Percentiles rank a stretch among this genome's conserved stretches.
Conservation (phyloP, 2,113 vertebrate species). For the Jacana jacana region DNA sequence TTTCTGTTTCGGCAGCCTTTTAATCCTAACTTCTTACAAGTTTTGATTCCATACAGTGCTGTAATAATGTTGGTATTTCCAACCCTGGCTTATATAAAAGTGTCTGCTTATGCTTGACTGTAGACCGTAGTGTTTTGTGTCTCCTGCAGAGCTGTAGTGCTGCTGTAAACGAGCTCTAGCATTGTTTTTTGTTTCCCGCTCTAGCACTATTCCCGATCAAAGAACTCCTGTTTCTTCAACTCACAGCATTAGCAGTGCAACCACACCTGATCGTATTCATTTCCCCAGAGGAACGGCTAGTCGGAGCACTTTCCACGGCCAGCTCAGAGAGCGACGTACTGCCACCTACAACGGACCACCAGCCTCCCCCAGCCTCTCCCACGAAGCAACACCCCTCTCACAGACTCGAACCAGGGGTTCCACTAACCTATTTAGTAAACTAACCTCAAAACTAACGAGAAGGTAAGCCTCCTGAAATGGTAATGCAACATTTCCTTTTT, state of each 20-base stretch:
- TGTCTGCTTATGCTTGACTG: conserved; percentile 12
- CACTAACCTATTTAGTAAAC: conserved; percentile 95
- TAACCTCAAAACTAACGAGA: conserved; percentile 95
- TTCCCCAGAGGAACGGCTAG: conserved; percentile 93
- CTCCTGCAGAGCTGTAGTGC: background rate
- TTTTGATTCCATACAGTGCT: conserved; percentile 36
- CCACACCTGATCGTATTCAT: conserved; percentile 90
- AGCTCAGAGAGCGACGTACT: conserved; percentile 91
- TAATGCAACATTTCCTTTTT: rapidly evolving
- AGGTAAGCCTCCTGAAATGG: conserved; percentile 77
- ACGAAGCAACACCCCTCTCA: conserved; percentile 88
- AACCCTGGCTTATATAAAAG: conserved; percentile 9
- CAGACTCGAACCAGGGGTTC: conserved; percentile 92
- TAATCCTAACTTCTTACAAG: conserved; percentile 34
- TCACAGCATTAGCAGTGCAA: conserved; percentile 90
- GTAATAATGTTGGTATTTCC: conserved; percentile 21
- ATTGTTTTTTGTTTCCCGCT: background rate
- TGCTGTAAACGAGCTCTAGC: background rate
- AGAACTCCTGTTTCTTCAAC: conserved; percentile 92
- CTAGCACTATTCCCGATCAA: conserved; percentile 83
- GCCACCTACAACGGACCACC: conserved; percentile 97
- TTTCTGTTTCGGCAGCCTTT: conserved; percentile 56
- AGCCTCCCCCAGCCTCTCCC: conserved; percentile 92
- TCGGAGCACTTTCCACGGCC: conserved; percentile 97
- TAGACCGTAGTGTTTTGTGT: conserved; percentile 23